A percentile compares a stretch with the other conserved stretches of the same genome.
Evolutionary conservation across 30 jellyfish, hydroid and myxozoan species (phyloP).

Genomic region (Morbakka virulenta): DNA sequence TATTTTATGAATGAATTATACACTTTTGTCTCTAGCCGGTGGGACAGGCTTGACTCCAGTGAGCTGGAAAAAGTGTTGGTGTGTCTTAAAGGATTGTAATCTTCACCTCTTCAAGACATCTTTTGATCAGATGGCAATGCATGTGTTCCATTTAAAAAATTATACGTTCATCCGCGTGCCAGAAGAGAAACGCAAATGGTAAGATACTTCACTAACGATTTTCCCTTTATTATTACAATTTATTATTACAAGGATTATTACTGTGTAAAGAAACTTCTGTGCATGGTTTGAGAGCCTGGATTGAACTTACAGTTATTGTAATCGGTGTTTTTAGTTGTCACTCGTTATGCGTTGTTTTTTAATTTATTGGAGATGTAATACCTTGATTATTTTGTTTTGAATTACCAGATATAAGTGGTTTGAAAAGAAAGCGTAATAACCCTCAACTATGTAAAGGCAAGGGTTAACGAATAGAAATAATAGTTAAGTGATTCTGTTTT

Average conservation of each 20-base stretch:
- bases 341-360: too few relatives aligned
- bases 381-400: too few relatives aligned
- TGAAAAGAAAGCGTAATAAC: too few relatives aligned
- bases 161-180: constrained; percentile 68
- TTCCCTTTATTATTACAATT: not conserved
- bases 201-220: too few relatives aligned
- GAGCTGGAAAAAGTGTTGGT: constrained; percentile 90
- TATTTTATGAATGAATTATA: too few relatives aligned
- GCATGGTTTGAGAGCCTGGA: too few relatives aligned
- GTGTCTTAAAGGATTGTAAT: constrained; percentile 72
- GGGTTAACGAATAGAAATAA: too few relatives aligned
- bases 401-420: too few relatives aligned
- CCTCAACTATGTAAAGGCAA: too few relatives aligned
- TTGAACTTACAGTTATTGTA: constrained; percentile 7
- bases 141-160: constrained; percentile 70
- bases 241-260: not conserved
- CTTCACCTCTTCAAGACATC: constrained; percentile 88
- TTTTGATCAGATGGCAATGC: constrained; percentile 83
- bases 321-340: not conserved
- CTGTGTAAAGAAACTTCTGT: too few relatives aligned
- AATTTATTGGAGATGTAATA: too few relatives aligned
- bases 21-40: constrained; percentile 74
- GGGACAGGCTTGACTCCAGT: constrained; percentile 77
- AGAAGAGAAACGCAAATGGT: constrained; percentile 83
- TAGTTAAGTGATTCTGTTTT: too few relatives aligned